Base-by-base conservation (phyloP, 92 coral and sea anemone genomes). In the Zoanthus solanderi region DNA sequence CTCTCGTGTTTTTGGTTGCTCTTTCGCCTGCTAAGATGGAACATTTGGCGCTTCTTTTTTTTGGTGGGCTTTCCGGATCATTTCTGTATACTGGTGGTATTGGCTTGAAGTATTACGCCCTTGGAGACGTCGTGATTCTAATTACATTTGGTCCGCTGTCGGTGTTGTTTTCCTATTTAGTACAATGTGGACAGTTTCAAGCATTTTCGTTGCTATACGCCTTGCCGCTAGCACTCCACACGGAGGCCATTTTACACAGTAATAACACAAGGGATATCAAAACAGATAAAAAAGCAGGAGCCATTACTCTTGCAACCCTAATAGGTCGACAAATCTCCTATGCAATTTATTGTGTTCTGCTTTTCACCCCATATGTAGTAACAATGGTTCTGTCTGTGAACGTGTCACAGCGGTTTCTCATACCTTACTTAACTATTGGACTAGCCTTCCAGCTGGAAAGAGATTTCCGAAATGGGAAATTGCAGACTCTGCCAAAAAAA, bases 101-200 rank as follows among this genome's bases (percentile, higher is more conserved):
- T 89, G 99, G 98, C 34, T 71, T 96, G n/a, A 96, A 96, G 77
- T 96, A 96, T 87, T 95, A 95, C 77, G 99, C 98, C 28, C 91
- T 96, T 18, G 99, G 99, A 14, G 99, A 97, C 84, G 88, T 97
- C 34, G 98, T 97, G n/a, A 94, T 97, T 53, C 86, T 97, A 12
- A 95, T 97, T 12, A 95, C 98, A 53, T 97, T 97, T 79, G 99
- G 99, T 28, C 99, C 99, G 48, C 76, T 97, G n/a, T 98, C 99
- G 1, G 99, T 97, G 2, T 57, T 97, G 67, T 97, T 97, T 76
- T 95, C 99, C 0, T 97, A 87, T 56, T 87, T 97, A 3, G 94
- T 88, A 5, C 99, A 97, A 52, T 93, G 99, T 83, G 99, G 99
- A 2, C 94, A 87, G 37, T 94, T 97, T 72, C 92, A 96, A 10